Conservation (phyloP, 2,113 vertebrate species). For the Corythornis madagascariensis region DNA sequence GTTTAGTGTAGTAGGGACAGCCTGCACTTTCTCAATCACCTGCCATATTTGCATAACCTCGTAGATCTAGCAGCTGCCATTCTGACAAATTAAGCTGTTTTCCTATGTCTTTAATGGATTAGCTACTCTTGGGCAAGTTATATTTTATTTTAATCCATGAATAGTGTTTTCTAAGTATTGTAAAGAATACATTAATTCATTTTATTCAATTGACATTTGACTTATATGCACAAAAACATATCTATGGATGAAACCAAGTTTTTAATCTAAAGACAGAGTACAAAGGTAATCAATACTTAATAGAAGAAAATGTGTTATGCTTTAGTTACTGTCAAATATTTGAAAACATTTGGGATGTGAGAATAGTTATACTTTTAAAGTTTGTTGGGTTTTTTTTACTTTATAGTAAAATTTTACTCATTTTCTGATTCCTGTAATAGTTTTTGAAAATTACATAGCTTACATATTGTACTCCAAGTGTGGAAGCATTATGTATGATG, state of each 20-base stretch:
- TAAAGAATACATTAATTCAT: constrained; percentile 26
- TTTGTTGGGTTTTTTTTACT: not conserved
- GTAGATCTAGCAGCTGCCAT: constrained; percentile 72
- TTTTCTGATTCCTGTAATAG: not conserved
- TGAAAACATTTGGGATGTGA: not conserved
- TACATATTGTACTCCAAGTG: not conserved
- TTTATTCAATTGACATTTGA: constrained; percentile 23
- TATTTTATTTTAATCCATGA: constrained; percentile 57
- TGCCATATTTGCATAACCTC: constrained; percentile 78
- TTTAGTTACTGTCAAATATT: not conserved
- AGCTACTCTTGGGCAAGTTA: constrained; percentile 64
- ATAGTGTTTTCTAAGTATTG: constrained; percentile 46
- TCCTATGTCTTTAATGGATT: constrained; percentile 75
- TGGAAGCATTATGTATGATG: not conserved
- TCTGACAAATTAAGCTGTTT: constrained; percentile 76
- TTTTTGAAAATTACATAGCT: not conserved
- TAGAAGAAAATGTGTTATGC: not conserved
- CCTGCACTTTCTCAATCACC: constrained; percentile 75
- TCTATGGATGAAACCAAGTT: not conserved
- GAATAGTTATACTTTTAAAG: not conserved
- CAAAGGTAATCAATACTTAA: not conserved
- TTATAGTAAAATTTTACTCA: not conserved
- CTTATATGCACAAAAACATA: not conserved
- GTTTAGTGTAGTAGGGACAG: constrained; percentile 69
- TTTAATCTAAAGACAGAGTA: not conserved